These are phyloP conservation scores for Microdon myrmicae DNA, from an alignment of 2,888 invertebrate genomes.

Conservation along the genomic window DNA sequence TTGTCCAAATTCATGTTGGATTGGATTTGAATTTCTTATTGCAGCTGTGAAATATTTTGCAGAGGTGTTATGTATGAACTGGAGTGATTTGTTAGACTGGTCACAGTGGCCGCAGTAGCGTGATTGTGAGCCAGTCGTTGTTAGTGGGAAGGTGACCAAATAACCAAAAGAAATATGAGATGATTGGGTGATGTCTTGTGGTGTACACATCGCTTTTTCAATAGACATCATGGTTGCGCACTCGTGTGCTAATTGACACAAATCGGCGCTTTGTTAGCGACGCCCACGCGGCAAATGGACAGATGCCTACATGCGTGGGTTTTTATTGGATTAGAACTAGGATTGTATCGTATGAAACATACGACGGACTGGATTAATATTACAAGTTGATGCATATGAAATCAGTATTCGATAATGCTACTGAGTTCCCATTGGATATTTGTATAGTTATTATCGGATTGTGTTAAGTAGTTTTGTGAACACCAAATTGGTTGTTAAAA, in stretches of 20 bases:
- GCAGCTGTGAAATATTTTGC: conserved; percentile 24
- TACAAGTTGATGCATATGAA: too few relatives aligned
- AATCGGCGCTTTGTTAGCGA: conserved; percentile 42
- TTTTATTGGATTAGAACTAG: too few relatives aligned
- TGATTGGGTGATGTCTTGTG: background rate
- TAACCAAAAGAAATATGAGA: conserved; percentile 26
- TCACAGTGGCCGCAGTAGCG: conserved; percentile 10
- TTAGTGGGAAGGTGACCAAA: conserved; percentile 35
- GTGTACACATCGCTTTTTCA: conserved; percentile 13
- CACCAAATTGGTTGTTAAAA: too few relatives aligned
- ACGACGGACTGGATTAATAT: too few relatives aligned
- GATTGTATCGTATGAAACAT: too few relatives aligned
- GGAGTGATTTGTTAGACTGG: conserved; percentile 46
- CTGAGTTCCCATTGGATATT: too few relatives aligned
- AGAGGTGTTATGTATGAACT: conserved; percentile 44
- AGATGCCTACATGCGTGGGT: too few relatives aligned
- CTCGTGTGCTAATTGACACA: conserved; percentile 45
- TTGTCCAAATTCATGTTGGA: conserved; percentile 16
- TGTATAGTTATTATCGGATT: too few relatives aligned
- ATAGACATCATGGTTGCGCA: conserved; percentile 33
- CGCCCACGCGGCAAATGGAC: conserved; percentile 22
- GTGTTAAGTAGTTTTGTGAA: too few relatives aligned
- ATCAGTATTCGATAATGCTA: too few relatives aligned
- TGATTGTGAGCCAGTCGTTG: conserved; percentile 3
- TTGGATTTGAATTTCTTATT: conserved; percentile 22